Percentiles rank a stretch among this genome's conserved stretches.
These are phyloP conservation scores for Odontocolon sp. DNA, from an alignment of 2,888 invertebrate genomes.

Conservation along the genomic window DNA sequence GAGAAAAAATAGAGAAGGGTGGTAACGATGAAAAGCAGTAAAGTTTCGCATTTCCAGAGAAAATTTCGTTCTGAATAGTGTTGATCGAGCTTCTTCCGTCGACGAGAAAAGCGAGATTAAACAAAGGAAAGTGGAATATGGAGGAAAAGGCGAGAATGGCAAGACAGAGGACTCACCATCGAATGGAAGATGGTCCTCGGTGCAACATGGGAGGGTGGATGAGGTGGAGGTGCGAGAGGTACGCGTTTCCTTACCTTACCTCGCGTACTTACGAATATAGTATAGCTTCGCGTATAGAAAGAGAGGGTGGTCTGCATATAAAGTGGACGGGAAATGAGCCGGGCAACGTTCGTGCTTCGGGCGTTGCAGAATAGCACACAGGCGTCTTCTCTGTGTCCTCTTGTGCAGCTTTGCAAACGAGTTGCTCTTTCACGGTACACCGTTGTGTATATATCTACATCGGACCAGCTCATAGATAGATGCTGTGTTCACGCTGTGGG, in stretches of 20 bases:
- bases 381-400: conserved; percentile 27
- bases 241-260: conserved; percentile 54
- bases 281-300: conserved; percentile 43
- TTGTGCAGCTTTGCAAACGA: conserved; percentile 42
- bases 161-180: conserved; percentile 27
- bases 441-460: conserved; percentile 34
- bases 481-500: conserved; percentile 11
- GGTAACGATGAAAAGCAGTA: background rate
- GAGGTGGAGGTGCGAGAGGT: conserved; percentile 28
- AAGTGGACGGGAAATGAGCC: conserved; percentile 79
- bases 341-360: conserved; percentile 63
- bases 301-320: conserved; percentile 77
- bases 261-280: conserved; percentile 57
- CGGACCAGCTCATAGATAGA: conserved; percentile 35
- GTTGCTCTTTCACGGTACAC: conserved; percentile 36
- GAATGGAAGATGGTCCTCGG: background rate
- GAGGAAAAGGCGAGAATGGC: conserved; percentile 22
- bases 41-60: background rate
- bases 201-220: background rate
- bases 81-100: conserved; percentile 24
- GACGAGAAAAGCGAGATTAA: conserved; percentile 52
- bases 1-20: background rate
- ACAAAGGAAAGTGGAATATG: conserved; percentile 38
- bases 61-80: conserved; percentile 9
- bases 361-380: conserved; percentile 50